phyloP scores from a whole-genome alignment of 2,113 vertebrate genomes.

The Egretta garzetta region DNA sequence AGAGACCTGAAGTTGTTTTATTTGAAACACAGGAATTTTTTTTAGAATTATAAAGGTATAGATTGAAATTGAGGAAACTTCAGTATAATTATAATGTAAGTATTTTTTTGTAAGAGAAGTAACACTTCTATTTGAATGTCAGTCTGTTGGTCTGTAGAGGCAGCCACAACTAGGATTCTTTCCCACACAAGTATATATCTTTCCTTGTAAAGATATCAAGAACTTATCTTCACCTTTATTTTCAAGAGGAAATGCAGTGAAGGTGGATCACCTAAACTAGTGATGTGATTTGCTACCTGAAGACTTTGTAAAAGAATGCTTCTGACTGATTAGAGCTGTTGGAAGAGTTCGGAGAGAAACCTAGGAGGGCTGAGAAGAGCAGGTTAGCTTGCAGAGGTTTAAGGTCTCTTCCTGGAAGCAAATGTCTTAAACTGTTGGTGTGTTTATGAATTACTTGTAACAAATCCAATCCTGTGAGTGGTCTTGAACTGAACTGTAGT shows the following conservation, averaged over 20 bases:
- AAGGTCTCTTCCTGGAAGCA: not conserved
- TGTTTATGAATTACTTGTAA: not conserved
- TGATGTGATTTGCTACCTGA: not conserved
- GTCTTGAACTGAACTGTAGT: not conserved
- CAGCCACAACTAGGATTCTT: not conserved
- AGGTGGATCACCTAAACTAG: not conserved
- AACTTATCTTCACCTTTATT: not conserved
- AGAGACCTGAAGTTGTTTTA: not conserved
- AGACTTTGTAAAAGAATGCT: not conserved
- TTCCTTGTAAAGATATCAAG: not conserved
- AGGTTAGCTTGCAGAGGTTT: not conserved
- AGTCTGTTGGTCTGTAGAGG: not conserved
- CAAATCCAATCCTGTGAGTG: not conserved
- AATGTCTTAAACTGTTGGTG: not conserved
- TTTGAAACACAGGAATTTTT: fast-evolving
- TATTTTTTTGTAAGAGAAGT: not conserved
- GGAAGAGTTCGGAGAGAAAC: not conserved
- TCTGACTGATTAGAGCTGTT: not conserved
- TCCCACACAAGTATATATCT: not conserved
- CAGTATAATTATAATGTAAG: not conserved
- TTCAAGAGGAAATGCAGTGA: not conserved
- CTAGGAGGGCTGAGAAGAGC: not conserved
- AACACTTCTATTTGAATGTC: not conserved
- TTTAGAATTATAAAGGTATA: not conserved
- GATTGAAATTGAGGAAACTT: not conserved